These are phyloP conservation scores for Heliconius charithonia DNA, from an alignment of 2,888 invertebrate species.

Conservation along the genomic window DNA sequence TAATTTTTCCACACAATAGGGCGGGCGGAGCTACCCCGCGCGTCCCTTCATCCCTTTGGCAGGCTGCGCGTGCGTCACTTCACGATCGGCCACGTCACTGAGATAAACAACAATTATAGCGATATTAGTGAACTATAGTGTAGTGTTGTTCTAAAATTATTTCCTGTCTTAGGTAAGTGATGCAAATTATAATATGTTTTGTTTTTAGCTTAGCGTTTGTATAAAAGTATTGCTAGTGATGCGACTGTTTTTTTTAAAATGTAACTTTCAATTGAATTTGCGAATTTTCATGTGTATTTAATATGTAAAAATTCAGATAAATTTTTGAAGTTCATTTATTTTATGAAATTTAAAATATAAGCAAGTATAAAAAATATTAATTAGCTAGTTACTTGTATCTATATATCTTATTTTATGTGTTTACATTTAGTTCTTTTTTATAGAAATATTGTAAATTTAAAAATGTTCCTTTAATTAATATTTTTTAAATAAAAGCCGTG, in stretches of 20 bases:
- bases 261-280: background rate
- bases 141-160: slow-evolving; percentile 17
- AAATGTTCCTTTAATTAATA: background rate
- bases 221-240: background rate
- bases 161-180: slow-evolving; percentile 24
- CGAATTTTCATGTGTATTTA: background rate
- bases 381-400: too few species aligned
- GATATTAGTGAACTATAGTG: slow-evolving; percentile 35
- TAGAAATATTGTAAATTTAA: background rate
- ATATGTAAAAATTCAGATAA: background rate
- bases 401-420: too few species aligned
- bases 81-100: slow-evolving; percentile 54
- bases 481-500: too few species aligned
- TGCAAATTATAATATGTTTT: background rate
- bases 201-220: slow-evolving; percentile 5
- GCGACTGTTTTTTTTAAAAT: background rate
- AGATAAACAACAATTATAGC: slow-evolving; percentile 53
- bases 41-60: slow-evolving; percentile 51
- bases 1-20: slow-evolving; percentile 49
- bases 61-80: slow-evolving; percentile 68
- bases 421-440: background rate
- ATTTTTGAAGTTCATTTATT: background rate
- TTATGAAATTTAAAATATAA: background rate
- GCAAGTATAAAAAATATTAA: background rate
- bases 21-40: slow-evolving; percentile 48